Conservation (phyloP, 2,113 vertebrate genomes). For the Microcebus griseorufus region DNA sequence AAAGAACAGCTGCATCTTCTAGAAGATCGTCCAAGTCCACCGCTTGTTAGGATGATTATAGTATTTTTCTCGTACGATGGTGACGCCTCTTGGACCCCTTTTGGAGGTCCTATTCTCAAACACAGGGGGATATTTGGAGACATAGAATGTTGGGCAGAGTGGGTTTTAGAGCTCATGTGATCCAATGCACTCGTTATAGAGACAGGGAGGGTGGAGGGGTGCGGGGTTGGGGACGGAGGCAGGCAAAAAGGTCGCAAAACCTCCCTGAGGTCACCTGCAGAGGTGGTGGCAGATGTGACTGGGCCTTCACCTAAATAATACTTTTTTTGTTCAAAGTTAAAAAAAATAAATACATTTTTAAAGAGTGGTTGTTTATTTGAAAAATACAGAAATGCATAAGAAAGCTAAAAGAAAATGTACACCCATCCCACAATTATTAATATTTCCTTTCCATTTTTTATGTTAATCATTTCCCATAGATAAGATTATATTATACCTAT, state of each 20-base stretch:
- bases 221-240: background rate
- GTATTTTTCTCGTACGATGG: slow-evolving; percentile 57
- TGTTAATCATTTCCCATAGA: background rate
- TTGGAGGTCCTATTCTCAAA: slow-evolving; percentile 51
- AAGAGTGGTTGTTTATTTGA: background rate
- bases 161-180: background rate
- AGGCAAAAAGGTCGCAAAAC: background rate
- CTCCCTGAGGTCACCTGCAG: background rate
- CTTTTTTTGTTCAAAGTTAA: background rate
- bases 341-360: background rate
- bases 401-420: background rate
- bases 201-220: background rate
- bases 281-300: background rate
- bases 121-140: slow-evolving; percentile 45
- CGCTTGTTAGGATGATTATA: slow-evolving; percentile 60
- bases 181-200: background rate
- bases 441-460: slow-evolving; percentile 20
- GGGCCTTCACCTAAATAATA: background rate
- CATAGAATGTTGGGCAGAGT: background rate
- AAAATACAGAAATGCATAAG: background rate
- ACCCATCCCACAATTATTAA: background rate
- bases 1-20: slow-evolving; percentile 64
- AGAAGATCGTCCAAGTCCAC: slow-evolving; percentile 62
- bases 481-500: background rate
- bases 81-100: slow-evolving; percentile 50